Evolutionary conservation across 2,888 invertebrate species (phyloP), one percentile per base, ranked within the genome.

Genomic region (Andricus quercusramuli): DNA sequence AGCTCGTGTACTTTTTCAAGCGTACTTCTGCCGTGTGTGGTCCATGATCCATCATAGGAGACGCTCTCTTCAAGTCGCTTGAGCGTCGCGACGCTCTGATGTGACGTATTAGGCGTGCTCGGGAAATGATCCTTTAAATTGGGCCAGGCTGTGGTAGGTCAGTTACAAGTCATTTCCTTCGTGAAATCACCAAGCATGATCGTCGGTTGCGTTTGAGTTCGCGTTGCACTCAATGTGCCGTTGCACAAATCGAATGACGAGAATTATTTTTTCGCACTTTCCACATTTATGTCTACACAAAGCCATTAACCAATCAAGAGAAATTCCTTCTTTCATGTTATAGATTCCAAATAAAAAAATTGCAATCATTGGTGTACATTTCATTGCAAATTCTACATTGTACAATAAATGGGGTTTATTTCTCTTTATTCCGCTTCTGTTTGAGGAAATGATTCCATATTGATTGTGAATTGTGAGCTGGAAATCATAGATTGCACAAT

Each of bases 41-140:
- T 89, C 89, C 84, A 83, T 85, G 85, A 89, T 89, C 85, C 86
- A 88, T 88, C 89, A 89, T 86, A 80, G 82, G 80, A 83, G 83
- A 17, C 56, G 65, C 32, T 78, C 32, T 78, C 85, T 86, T 85
- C 80, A 81, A 80, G 86, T 82, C 82, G 83, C 84, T 83, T 84
- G 83, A 88, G 88, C 89, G 89, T 89, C 89, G 90, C 89, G 88
- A 88, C 90, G 90, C 86, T 90, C 89, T 89, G 90, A 90, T 88
- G 87, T 87, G 88, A 86, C 84, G 86, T 88, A 90, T 86, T 86
- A 88, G 87, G 86, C 86, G 85, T 78, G 85, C 86, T 87, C 83
- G 87, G 90, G 90, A 91, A 91, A 91, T 89, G 91, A 90, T 89
- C 91, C 91, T 88, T 91, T 90, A 91, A 91, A 91, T 91, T 91